These are phyloP conservation scores for Carcinoscorpius rotundicauda DNA, from an alignment of 1,140 invertebrate species.

Conservation along the genomic window DNA sequence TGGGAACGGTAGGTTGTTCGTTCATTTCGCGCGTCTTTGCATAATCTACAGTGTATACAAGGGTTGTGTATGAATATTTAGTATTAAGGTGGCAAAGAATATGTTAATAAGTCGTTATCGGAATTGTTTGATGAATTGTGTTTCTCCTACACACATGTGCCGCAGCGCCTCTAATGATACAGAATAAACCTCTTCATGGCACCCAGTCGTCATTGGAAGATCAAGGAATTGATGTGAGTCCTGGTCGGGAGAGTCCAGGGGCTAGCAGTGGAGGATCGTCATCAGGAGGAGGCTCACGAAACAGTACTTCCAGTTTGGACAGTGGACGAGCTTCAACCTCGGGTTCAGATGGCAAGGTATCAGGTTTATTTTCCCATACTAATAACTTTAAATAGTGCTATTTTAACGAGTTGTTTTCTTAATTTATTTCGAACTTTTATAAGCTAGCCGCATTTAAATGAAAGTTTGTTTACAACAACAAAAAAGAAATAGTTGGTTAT, in stretches of 20 bases:
- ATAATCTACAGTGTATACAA: slow-evolving; percentile 2
- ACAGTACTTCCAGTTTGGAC: slow-evolving; percentile 79
- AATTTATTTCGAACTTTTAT: too few relatives aligned
- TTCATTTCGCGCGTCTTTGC: too few relatives aligned
- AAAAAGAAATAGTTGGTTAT: too few relatives aligned
- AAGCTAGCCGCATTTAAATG: too few relatives aligned
- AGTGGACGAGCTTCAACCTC: slow-evolving; percentile 71
- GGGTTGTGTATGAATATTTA: too few relatives aligned
- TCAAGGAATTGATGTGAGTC: slow-evolving; percentile 60
- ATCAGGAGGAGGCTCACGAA: slow-evolving; percentile 45
- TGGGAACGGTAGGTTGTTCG: slow-evolving; percentile 12
- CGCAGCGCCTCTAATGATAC: slow-evolving; percentile 15
- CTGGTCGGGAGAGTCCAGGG: slow-evolving; percentile 52
- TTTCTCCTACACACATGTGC: slow-evolving; percentile 17
- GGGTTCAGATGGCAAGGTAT: not conserved
- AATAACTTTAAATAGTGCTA: too few relatives aligned
- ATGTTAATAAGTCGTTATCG: slow-evolving; percentile 17
- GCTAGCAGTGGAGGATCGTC: slow-evolving; percentile 24
- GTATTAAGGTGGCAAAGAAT: slow-evolving; percentile 13
- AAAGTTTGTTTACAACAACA: too few relatives aligned
- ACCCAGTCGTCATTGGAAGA: slow-evolving; percentile 39
- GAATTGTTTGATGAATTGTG: too few relatives aligned
- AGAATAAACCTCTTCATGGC: slow-evolving; percentile 17
- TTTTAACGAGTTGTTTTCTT: too few relatives aligned
- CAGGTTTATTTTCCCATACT: too few relatives aligned